Percentiles rank a stretch among this genome's conserved stretches.
These are phyloP conservation scores for Rhadinocentrus ornatus DNA, from an alignment of 2,797 vertebrate genomes.

Conservation along the genomic window DNA sequence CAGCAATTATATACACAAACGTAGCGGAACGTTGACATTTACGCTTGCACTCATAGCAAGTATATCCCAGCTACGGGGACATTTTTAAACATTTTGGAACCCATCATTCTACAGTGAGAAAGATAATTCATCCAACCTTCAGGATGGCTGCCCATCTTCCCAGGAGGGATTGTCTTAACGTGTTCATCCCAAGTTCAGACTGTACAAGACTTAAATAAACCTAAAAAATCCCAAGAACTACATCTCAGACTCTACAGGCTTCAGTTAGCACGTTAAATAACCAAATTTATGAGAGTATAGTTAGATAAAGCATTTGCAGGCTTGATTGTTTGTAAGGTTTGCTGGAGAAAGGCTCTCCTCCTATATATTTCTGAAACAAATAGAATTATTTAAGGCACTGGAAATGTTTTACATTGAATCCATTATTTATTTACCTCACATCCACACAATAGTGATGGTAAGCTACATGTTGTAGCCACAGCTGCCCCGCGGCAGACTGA, in stretches of 20 bases:
- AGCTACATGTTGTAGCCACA: too few species aligned
- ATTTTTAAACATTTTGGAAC: too few species aligned
- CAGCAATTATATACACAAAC: too few species aligned
- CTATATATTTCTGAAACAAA: too few species aligned
- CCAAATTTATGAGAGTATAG: not conserved
- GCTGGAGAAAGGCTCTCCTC: not conserved
- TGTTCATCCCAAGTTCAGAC: conserved; percentile 1
- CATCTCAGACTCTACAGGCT: not conserved
- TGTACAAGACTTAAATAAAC: not conserved
- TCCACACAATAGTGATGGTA: too few species aligned
- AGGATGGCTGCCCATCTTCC: not conserved
- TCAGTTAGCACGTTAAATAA: not conserved
- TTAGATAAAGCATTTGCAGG: not conserved
- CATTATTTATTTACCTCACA: too few species aligned
- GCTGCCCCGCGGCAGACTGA: too few species aligned
- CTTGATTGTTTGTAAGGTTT: not conserved
- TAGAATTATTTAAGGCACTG: too few species aligned
- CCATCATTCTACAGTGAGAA: not conserved
- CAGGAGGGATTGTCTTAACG: not conserved
- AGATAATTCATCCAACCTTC: not conserved
- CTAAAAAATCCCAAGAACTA: not conserved
- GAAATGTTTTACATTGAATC: too few species aligned
- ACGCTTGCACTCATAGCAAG: too few species aligned
- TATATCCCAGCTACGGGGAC: too few species aligned
- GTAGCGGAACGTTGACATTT: too few species aligned